Evolutionary conservation across 2,113 vertebrate genomes (phyloP).

Genomic region (Maccullochella peelii): DNA sequence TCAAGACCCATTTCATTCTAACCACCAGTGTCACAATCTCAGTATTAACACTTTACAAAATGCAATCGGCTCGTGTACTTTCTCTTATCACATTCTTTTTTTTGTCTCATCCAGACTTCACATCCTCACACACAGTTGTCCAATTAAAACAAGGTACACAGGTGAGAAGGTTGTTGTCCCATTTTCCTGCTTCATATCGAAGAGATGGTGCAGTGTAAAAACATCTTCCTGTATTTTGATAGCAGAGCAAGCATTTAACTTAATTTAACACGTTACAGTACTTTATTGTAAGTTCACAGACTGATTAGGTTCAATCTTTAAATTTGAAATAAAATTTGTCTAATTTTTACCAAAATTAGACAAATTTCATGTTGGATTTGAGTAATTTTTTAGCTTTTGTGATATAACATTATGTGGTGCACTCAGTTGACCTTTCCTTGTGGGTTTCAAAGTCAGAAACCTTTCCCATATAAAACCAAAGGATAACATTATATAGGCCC

Average conservation of each 20-base stretch:
- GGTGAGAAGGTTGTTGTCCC: conserved; percentile 19
- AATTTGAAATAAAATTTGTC: conserved; percentile 7
- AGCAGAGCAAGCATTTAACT: conserved; percentile 26
- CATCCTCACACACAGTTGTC: neutral
- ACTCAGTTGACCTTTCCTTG: conserved; percentile 30
- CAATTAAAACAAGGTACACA: conserved; percentile 42
- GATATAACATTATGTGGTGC: conserved; percentile 20
- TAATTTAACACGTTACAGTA: neutral
- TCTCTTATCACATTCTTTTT: neutral
- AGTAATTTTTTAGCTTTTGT: conserved; percentile 19
- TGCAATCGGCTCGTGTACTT: neutral
- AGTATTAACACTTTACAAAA: conserved; percentile 59
- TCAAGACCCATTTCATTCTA: conserved; percentile 54
- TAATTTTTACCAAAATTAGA: conserved; percentile 7
- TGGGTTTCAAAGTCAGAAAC: conserved; percentile 52
- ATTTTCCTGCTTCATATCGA: conserved; percentile 22
- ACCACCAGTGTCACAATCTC: conserved; percentile 52
- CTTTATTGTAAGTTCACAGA: conserved; percentile 2
- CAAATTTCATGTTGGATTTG: neutral
- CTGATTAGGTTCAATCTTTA: conserved; percentile 7
- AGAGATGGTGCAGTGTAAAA: conserved; percentile 1
- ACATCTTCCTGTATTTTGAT: conserved; percentile 5
- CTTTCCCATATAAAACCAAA: conserved; percentile 79
- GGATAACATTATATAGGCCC: conserved; percentile 57
- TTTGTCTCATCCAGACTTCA: neutral